Evolutionary conservation across 2,888 invertebrate species (phyloP).

Genomic region (Metacarcinus magister): DNA sequence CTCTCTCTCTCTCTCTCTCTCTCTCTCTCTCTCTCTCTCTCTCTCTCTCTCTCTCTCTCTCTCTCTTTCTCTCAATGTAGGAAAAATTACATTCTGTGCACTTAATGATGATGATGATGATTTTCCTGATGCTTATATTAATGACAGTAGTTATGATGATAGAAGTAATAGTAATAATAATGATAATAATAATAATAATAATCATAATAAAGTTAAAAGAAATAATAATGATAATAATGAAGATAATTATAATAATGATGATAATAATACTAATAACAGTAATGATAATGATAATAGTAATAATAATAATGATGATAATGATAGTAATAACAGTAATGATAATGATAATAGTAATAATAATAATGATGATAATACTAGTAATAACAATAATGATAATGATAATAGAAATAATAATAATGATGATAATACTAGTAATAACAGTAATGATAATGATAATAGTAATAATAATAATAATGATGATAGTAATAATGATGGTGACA

Average conservation of each 20-base stretch:
- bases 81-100: too few relatives aligned
- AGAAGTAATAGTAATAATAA: slow-evolving; percentile 45
- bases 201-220: neutral
- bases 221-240: neutral
- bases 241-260: too few relatives aligned
- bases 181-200: slow-evolving; percentile 39
- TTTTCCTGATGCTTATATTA: too few relatives aligned
- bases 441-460: too few relatives aligned
- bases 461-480: neutral
- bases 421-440: too few relatives aligned
- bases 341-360: neutral
- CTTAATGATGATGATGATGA: too few relatives aligned
- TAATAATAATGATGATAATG: neutral
- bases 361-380: too few relatives aligned
- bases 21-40: slow-evolving; percentile 38
- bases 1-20: slow-evolving; percentile 48
- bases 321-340: neutral
- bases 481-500: neutral
- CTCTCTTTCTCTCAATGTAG: too few relatives aligned
- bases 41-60: neutral
- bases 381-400: too few relatives aligned
- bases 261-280: neutral
- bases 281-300: neutral
- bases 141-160: neutral
- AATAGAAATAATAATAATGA: too few relatives aligned